A percentile compares a stretch with the other conserved stretches of the same genome.
These are phyloP conservation scores for Chrysemys picta DNA, from an alignment of 2,113 vertebrate genomes.

Conservation along the genomic window DNA sequence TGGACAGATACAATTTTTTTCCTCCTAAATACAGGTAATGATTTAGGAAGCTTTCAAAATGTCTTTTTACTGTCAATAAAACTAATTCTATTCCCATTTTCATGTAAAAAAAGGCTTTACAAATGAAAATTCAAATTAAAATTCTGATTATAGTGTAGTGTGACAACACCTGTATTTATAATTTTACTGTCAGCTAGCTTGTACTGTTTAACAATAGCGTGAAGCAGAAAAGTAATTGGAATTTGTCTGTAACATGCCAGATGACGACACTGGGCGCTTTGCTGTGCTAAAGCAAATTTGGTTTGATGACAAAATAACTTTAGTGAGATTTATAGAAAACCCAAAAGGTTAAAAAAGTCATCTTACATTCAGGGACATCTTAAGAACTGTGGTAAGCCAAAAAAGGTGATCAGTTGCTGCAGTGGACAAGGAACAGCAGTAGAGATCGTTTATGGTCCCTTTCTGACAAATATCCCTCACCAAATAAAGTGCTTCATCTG, in stretches of 20 bases:
- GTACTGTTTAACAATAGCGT: conserved; percentile 89
- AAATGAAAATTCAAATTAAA: conserved; percentile 93
- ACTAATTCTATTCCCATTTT: conserved; percentile 89
- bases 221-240: conserved; percentile 88
- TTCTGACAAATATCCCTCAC: neutral
- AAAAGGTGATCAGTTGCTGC: neutral
- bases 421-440: neutral
- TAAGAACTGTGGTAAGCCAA: neutral
- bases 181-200: conserved; percentile 90
- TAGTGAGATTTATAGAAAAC: conserved; percentile 54
- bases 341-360: conserved; percentile 56
- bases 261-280: conserved; percentile 81
- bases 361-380: neutral
- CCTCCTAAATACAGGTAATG: conserved; percentile 87
- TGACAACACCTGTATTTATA: conserved; percentile 93
- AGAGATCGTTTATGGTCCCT: neutral
- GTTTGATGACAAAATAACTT: conserved; percentile 85
- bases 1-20: conserved; percentile 84
- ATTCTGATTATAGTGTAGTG: conserved; percentile 90
- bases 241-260: conserved; percentile 89
- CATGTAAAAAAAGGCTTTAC: conserved; percentile 84
- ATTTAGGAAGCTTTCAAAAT: conserved; percentile 88
- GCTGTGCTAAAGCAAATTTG: conserved; percentile 79
- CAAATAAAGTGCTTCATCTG: neutral
- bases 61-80: conserved; percentile 92